A percentile compares a stretch with the other conserved stretches of the same genome.
phyloP scores from a whole-genome alignment of 2,888 invertebrate genomes.

The Automeris io region DNA sequence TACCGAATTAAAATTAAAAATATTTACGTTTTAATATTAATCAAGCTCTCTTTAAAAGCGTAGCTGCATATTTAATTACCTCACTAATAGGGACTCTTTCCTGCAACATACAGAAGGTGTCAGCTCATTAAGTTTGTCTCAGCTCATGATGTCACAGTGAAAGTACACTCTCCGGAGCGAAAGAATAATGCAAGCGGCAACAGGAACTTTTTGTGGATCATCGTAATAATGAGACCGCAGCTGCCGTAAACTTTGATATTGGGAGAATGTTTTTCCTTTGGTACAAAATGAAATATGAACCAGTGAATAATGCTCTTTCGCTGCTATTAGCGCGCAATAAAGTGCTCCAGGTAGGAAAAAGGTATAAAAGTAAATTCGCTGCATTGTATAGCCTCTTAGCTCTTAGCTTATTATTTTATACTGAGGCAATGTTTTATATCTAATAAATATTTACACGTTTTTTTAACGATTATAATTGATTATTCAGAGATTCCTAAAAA shows the following conservation, averaged over 20 bases:
- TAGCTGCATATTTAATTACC: too few relatives aligned
- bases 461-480: neutral
- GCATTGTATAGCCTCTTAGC: neutral
- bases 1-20: neutral
- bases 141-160: neutral
- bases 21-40: neutral
- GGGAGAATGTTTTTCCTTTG: conserved; percentile 2
- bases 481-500: too few relatives aligned
- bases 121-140: conserved; percentile 1
- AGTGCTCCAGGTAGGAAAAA: neutral
- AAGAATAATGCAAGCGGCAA: neutral
- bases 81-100: neutral
- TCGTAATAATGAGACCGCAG: conserved; percentile 4
- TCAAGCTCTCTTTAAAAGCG: neutral
- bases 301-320: conserved; percentile 1
- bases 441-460: neutral
- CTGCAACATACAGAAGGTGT: neutral
- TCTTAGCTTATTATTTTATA: conserved; percentile 1
- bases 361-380: neutral
- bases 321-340: conserved; percentile 2
- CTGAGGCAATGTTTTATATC: neutral
- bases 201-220: conserved; percentile 2
- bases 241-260: conserved; percentile 3
- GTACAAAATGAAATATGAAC: conserved; percentile 2
- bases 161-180: neutral